Conservation (phyloP, 1,140 invertebrate genomes). For the Drosophila tropicalis region DNA sequence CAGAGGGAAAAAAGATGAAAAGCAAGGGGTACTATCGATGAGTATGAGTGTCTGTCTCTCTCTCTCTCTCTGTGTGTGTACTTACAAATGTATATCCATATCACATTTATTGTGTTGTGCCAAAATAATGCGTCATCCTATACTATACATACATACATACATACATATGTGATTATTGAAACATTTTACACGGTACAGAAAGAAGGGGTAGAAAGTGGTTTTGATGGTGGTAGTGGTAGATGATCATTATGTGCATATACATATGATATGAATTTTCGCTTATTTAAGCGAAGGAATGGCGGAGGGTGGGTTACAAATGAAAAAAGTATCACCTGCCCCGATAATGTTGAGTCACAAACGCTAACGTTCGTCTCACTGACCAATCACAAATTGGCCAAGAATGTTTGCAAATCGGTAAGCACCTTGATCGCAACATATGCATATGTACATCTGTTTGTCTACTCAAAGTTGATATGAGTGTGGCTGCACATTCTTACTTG, state of each 20-base stretch:
- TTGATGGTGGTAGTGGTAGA: neutral
- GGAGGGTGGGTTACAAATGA: neutral
- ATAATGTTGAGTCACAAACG: neutral
- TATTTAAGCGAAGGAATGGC: no score
- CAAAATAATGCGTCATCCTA: slow-evolving; percentile 40
- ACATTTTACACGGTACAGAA: slow-evolving; percentile 1
- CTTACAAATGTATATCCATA: slow-evolving; percentile 26
- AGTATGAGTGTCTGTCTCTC: neutral
- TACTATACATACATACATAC: neutral
- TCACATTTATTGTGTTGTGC: slow-evolving; percentile 32
- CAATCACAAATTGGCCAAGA: neutral
- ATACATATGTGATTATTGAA: slow-evolving; percentile 11
- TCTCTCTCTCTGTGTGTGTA: neutral
- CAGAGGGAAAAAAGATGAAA: neutral
- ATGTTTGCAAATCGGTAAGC: neutral
- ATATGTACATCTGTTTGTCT: neutral
- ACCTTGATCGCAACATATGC: neutral
- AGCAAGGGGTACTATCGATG: neutral
- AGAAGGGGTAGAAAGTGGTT: neutral
- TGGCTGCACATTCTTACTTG: no score
- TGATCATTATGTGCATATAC: neutral
- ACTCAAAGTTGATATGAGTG: no score
- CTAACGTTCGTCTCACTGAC: neutral
- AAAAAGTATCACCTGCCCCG: neutral
- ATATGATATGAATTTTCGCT: neutral